These are phyloP conservation scores for Leptinotarsa texana DNA, from an alignment of 1,140 invertebrate genomes.

Conservation along the genomic window DNA sequence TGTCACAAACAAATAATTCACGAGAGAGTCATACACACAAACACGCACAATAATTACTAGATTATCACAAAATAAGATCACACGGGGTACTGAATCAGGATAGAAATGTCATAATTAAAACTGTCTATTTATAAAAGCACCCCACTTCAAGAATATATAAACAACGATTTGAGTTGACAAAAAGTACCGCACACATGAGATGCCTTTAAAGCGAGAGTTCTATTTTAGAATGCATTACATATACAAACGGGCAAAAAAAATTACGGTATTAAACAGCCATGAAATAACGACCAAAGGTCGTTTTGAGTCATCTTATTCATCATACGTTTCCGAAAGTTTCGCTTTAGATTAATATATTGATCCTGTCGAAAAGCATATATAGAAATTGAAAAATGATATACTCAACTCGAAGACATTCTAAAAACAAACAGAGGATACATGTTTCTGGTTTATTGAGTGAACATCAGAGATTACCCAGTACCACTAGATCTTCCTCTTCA, in stretches of 20 bases:
- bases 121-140: conserved; percentile 23
- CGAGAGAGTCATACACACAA: background rate
- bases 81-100: conserved; percentile 13
- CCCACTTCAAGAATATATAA: conserved; percentile 14
- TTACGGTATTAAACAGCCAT: background rate
- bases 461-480: no score
- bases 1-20: background rate
- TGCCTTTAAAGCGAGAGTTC: conserved; percentile 15
- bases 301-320: no score
- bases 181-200: conserved; percentile 23
- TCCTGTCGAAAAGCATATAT: no score
- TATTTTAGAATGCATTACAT: conserved; percentile 7
- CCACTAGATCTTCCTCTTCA: no score
- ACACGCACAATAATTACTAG: background rate
- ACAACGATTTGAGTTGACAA: conserved; percentile 13
- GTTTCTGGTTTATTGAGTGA: no score
- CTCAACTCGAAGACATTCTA: no score
- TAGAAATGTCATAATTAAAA: conserved; percentile 20
- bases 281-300: background rate
- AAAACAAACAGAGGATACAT: no score
- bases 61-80: conserved; percentile 19
- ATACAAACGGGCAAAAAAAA: background rate
- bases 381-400: no score
- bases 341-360: no score
- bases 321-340: no score